Evolutionary conservation across 2,113 vertebrate species (phyloP), one percentile per base, ranked within the genome.

Genomic region (Puma concolor): DNA sequence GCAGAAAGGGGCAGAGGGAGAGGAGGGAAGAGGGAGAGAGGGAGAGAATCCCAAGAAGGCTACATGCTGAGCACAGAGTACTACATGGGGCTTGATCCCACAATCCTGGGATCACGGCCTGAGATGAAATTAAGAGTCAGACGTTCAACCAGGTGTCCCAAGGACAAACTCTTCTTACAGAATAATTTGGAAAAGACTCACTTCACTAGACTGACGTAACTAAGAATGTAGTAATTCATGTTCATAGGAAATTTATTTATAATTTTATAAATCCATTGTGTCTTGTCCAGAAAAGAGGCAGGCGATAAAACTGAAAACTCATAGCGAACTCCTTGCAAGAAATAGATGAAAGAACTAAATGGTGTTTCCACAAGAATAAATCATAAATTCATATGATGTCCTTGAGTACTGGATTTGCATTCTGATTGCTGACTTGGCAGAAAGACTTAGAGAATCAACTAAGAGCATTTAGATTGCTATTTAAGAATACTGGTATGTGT

Each of bases 381-480:
- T 67, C 57, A 57, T 64, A 93, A 52, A 87, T 92, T 57, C 31
- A 27, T 76, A 36, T 14, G 13, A 11, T 67, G 36, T 33, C 41
- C 44, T 72, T 67, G 74, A 91, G 25, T 50, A 50, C 29, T 38
- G 29, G 50, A 80, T 85, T 92, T 96, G 17, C 29, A 64, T 91
- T 97, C 64, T 88, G 80, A 89, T 84, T 50, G 80, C 81, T 87
- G 48, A 48, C 23, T 96, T 95, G n/a, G 54, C 23, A 91, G 69
- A 88, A 82, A 63, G 38, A 76, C 31, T 76, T 88, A 76, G 31
- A 90, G 29, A 71, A 86, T 82, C 80, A 82, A 88, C 16, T 54
- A 77, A 88, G 19, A 88, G 2, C 12, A 1, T 94, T 93, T 96
- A 33, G 8, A 69, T 66, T 87, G 17, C 11, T 94, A 50, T 80